These are phyloP conservation scores for Gephyroberyx darwinii DNA, from an alignment of 2,797 vertebrate genomes.

Conservation along the genomic window DNA sequence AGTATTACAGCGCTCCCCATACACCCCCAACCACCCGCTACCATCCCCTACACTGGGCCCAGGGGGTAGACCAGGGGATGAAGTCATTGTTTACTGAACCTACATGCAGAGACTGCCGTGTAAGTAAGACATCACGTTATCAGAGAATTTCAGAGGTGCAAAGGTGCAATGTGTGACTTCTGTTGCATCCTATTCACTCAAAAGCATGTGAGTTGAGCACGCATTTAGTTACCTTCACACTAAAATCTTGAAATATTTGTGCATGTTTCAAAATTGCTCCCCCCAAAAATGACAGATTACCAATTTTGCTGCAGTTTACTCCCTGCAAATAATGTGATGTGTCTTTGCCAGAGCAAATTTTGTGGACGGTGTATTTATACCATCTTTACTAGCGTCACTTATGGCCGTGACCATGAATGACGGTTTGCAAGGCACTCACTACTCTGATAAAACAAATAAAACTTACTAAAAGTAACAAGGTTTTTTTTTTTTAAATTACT, in stretches of 20 bases:
- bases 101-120: conserved; percentile 31
- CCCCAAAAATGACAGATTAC: too few relatives aligned
- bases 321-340: too few relatives aligned
- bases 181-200: not conserved
- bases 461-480: not conserved
- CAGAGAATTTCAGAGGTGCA: not conserved
- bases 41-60: conserved; percentile 10
- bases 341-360: not conserved
- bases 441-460: not conserved
- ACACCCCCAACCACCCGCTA: not conserved
- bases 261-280: too few relatives aligned
- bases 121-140: not conserved
- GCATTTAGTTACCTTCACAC: too few relatives aligned
- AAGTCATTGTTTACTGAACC: conserved; percentile 47
- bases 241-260: too few relatives aligned
- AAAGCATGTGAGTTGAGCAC: not conserved
- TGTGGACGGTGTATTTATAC: not conserved
- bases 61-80: conserved; percentile 28
- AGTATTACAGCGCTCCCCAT: not conserved
- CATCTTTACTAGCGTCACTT: not conserved
- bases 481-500: too few relatives aligned
- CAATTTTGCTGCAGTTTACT: too few relatives aligned
- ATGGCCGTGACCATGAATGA: not conserved
- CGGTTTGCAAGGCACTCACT: too few relatives aligned
- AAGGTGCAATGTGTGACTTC: not conserved